Base-by-base conservation (phyloP, 2,797 vertebrate species). In the Periparus ater region DNA sequence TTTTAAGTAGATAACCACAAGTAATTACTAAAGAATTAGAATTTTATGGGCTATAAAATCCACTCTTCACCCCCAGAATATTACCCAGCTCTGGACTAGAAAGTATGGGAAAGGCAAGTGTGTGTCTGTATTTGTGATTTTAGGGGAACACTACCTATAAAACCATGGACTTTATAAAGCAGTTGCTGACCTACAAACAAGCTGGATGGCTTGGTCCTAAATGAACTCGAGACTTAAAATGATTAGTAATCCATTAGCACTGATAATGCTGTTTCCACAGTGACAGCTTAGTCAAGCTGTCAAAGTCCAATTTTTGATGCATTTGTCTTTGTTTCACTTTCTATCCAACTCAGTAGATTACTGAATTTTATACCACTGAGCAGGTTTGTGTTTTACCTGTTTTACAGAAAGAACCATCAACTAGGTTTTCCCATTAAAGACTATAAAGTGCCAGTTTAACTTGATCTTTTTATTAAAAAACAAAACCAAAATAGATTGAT, bases 1-100 rank as follows among this genome's bases (percentile, higher is more conserved):
- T 81, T 93, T 93, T 79, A 88, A 91, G 76, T 32, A 84, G 74
- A 81, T 40, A 82, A 78, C 48, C 77, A 90, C 60, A 67, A 82
- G 80, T 45, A 93, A 79, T 86, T 88, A 81, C 32, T 73, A 50
- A 85, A 80, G 50, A 93, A 53, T 55, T 66, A 89, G 38, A 82
- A 76, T 47, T 93, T 81, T 14, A 75, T 3, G 13, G 60, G 40
- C 38, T 84, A 53, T 32, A 75, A 92, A 84, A 90, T 27, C 32
- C 55, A 48, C 40, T 79, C 30, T 54, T 77, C 65, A 54, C 8
- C 44, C 29, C 36, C 16, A 67, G 38, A 91, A 38, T 11, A 34
- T 42, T 18, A 34, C 12, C 40, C 74, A 61, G 42, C 21, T 38
- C 55, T 40, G 27, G 63, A 53, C 48, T 23, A 15, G 66, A 22